Conservation (phyloP, 2,888 invertebrate genomes). For the Thera obeliscata region DNA sequence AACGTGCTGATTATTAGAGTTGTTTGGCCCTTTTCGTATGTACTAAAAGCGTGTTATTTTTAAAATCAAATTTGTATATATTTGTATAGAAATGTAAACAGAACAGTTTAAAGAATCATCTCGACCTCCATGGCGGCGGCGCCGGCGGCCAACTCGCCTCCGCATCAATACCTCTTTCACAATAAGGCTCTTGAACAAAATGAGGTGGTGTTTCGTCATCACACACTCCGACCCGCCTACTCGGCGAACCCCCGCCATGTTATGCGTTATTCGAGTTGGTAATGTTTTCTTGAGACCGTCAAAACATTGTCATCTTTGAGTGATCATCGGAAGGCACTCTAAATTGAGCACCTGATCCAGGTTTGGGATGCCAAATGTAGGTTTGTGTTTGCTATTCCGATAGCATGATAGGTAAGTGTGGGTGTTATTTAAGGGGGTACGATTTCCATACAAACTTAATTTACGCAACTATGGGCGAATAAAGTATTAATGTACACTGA, state of each 20-base stretch:
- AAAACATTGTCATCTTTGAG: conserved; percentile 36
- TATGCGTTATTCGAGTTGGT: conserved; percentile 52
- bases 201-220: conserved; percentile 75
- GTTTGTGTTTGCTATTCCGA: too few relatives aligned
- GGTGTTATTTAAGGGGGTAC: too few relatives aligned
- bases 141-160: conserved; percentile 56
- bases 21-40: conserved; percentile 14
- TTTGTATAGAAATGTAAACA: conserved; percentile 44
- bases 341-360: conserved; percentile 27
- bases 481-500: too few relatives aligned
- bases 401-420: too few relatives aligned
- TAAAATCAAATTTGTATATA: conserved; percentile 31
- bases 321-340: conserved; percentile 31
- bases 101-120: conserved; percentile 48
- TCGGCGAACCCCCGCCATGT: conserved; percentile 58
- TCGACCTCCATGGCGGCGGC: conserved; percentile 59
- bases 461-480: too few relatives aligned
- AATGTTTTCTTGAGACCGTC: conserved; percentile 36
- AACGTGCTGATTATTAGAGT: conserved; percentile 11
- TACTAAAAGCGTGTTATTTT: conserved; percentile 15
- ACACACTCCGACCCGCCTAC: conserved; percentile 74
- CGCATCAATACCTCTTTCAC: conserved; percentile 76
- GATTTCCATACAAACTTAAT: too few relatives aligned
- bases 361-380: background rate
- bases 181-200: conserved; percentile 76